Base-by-base conservation (phyloP, 1,140 invertebrate genomes). In the Drosophila paulistorum region DNA sequence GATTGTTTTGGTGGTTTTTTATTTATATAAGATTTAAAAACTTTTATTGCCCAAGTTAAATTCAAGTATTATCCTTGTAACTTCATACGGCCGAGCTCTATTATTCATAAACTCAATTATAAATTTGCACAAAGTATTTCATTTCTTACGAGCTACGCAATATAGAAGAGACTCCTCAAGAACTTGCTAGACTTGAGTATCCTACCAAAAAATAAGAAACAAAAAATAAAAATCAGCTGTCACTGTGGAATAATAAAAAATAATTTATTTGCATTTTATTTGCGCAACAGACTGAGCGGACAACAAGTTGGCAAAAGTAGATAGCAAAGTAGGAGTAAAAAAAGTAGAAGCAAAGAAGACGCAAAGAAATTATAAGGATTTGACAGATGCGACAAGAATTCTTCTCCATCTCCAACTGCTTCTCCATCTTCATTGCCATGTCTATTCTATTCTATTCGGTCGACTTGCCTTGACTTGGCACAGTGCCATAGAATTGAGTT, bases 211-310 rank as follows among this genome's bases (percentile, higher is more conserved):
- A 26, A 26, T 26, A 26, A 26, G 3, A 55, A 51, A 7, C 2
- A 26, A 26, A 55, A 51, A 71, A 35, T 54, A 79, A 57, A 51
- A 68, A 83, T 89, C 84, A 83, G 68, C 84, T 87, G 84, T 84
- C 84, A 87, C 71, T 70, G 64, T 48, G 63, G 77, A 78, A 84
- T 81, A 89, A 89, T 89, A 89, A 89, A 51, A 89, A 89, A 78
- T 78, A 89, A 89, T 89, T 83, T 89, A 89, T 89, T 89, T 89
- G 77, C 74, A 71, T 79, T 80, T 72, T 81, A 82, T 82, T 78
- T 82, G 64, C 74, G 59, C 63, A 51, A 51, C 45, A 71, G 70
- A 64, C 57, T 64, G 62, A 41, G 74, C 70, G 58, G 73, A 80
- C 81, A 84, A 89, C 84, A 89, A 89, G 84, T 84, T 79, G 83